A percentile compares a stretch with the other conserved stretches of the same genome.
phyloP scores from a whole-genome alignment of 1,140 invertebrate genomes.

The Galleria mellonella region DNA sequence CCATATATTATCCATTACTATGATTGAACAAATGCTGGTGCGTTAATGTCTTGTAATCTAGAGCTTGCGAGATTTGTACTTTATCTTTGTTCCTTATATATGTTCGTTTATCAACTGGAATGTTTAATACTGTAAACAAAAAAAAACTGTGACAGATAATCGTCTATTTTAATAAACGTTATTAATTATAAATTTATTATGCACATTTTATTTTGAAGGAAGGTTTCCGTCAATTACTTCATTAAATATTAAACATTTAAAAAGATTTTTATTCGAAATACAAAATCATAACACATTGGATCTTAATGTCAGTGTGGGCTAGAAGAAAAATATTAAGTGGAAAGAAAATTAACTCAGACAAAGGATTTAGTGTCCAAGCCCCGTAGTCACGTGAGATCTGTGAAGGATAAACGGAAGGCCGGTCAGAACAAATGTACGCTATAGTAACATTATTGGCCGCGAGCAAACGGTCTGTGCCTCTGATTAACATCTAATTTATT shows the following conservation, averaged over 20 bases:
- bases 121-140: too few relatives aligned
- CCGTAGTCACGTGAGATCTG: neutral
- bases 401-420: conserved; percentile 1
- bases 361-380: conserved; percentile 2
- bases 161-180: too few relatives aligned
- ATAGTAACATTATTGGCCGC: conserved; percentile 22
- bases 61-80: neutral
- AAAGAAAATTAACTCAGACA: conserved; percentile 4
- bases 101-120: neutral
- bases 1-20: conserved; percentile 5
- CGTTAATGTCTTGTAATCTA: conserved; percentile 5
- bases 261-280: too few relatives aligned
- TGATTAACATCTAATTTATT: conserved; percentile 48
- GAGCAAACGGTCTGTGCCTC: conserved; percentile 22
- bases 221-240: too few relatives aligned
- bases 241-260: too few relatives aligned
- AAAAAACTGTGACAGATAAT: too few relatives aligned
- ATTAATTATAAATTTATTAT: too few relatives aligned
- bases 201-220: too few relatives aligned
- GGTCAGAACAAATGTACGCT: conserved; percentile 16
- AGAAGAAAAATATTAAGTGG: neutral
- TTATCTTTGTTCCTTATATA: conserved; percentile 1
- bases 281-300: too few relatives aligned
- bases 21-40: conserved; percentile 2
- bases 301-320: too few relatives aligned